Evolutionary conservation across 2,113 vertebrate genomes (phyloP), one percentile per base, ranked within the genome.

Genomic region (Gorsachius goisagi): DNA sequence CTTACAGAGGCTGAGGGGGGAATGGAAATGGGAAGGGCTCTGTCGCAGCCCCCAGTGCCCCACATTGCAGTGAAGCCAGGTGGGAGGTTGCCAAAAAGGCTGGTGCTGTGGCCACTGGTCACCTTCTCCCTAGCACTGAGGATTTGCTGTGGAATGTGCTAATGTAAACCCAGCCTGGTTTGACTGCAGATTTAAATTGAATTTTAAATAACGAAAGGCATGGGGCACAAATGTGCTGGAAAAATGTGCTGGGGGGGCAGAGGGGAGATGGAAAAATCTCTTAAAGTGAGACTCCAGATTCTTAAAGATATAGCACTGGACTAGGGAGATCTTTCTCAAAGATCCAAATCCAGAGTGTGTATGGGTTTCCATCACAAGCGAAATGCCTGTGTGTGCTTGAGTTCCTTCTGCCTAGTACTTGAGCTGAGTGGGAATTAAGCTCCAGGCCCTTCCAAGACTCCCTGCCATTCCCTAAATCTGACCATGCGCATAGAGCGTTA

Each of bases 401-500:
- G 11, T 23, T 83, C 74, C 41, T 49, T 26, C 39, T 53, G 14
- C 39, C 15, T 39, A 27, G 35, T 2, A 0, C 23, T 35, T 20
- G 24, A 76, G 6, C 13, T 24, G 67, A 74, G 64, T 6, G 23
- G 53, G 10, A 11, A 71, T 66, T 41, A 32, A 91, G 15, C 15
- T 91, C 37, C 7, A 67, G 64, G 17, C 19, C 9, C 3, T 18
- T 28, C 32, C 5, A 44, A 41, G 19, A 11, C 11, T 66, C 53
- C 9, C 37, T 62, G 55, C 9, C 13, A 10, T 50, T 35, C 59
- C 35, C 45, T 27, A 53, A 50, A 60, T 28, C 6, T 47, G 23
- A 17, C 30, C 8, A 4, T 9, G 15, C 4, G 7, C 9, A 2
- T 4, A 2, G 1, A 32, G 11, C 32, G 6, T 44, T 49, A 3